Evolutionary conservation across 1,140 invertebrate genomes (phyloP).

Genomic region (Lepidurus apus): DNA sequence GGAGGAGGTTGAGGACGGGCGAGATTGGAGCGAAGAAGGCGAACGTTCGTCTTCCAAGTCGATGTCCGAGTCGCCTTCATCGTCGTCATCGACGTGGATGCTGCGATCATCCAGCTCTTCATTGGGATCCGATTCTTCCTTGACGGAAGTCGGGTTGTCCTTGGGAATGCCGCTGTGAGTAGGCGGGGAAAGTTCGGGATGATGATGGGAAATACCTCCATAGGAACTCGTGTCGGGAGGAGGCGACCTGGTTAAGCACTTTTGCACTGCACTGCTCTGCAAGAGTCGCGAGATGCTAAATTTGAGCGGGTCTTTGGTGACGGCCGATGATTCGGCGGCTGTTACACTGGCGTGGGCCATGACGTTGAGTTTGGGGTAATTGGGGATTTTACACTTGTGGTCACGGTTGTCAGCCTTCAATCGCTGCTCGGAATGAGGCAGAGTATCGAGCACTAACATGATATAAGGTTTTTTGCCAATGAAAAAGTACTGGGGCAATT

Average conservation of each 20-base stretch:
- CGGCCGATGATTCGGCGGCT: constrained; percentile 23
- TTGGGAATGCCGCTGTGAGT: background rate
- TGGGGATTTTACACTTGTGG: background rate
- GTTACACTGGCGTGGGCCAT: constrained; percentile 36
- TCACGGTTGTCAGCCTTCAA: background rate
- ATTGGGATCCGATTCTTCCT: constrained; percentile 41
- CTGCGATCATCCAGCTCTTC: constrained; percentile 43
- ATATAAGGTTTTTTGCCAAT: background rate
- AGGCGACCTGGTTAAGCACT: background rate
- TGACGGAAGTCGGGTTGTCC: constrained; percentile 35
- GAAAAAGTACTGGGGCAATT: background rate
- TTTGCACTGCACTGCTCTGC: constrained; percentile 40
- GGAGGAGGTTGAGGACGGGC: constrained; percentile 41
- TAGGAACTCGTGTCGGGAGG: background rate
- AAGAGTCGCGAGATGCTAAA: constrained; percentile 53
- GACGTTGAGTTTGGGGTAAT: background rate
- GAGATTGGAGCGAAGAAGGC: constrained; percentile 42
- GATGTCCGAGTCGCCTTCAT: constrained; percentile 39
- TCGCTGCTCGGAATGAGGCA: background rate
- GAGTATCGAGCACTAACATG: background rate
- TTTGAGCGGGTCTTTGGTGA: constrained; percentile 43
- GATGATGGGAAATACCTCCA: too few relatives aligned
- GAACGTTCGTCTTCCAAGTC: constrained; percentile 33
- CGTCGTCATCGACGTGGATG: constrained; percentile 44
- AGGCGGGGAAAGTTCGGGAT: constrained; percentile 4